Evolutionary conservation across 2,113 vertebrate species (phyloP), one percentile per base, ranked within the genome.

Genomic region (Dinomys branickii): DNA sequence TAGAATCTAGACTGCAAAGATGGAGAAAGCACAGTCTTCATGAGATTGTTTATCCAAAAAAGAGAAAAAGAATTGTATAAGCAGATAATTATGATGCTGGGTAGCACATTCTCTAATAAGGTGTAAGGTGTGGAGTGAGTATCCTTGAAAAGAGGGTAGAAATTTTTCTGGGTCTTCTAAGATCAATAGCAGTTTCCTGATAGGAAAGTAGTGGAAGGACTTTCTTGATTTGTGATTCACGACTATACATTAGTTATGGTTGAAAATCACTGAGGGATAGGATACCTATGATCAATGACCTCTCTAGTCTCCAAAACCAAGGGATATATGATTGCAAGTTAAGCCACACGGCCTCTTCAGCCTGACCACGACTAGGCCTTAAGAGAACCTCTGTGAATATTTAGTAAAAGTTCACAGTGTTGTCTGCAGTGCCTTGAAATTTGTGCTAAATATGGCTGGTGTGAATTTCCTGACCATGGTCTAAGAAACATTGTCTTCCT

Each of bases 191-290:
- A 50, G 47, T 50, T 50, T 50, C 47, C 47, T 50, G 47, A 50
- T 50, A 50, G 47, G 47, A 50, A 50, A 50, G 47, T 50, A 50
- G 47, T 50, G 9, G 47, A 50, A 50, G 50, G 38, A 50, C 24
- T 85, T 96, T 84, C 47, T n/a, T 82, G 67, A 28, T 47, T 11
- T 24, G 2, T 85, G 38, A 41, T 24, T 67, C 28, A 6, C 7
- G 11, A 2, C 9, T 10, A 1, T 20, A 7, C 10, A 1, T 35
- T 19, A 16, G 44, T 19, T 16, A 2, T 11, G 8, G 6, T 22
- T 16, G 38, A 61, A 47, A 33, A 30, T 89, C 47, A 3, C 35
- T 44, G 20, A 56, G 83, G 33, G 19, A 30, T 19, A 6, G 33
- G 56, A 35, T 38, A 3, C 17, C 3, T 4, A 0, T 16, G 11